Conservation (phyloP, 2,888 invertebrate species). For the Galerucella pusilla region DNA sequence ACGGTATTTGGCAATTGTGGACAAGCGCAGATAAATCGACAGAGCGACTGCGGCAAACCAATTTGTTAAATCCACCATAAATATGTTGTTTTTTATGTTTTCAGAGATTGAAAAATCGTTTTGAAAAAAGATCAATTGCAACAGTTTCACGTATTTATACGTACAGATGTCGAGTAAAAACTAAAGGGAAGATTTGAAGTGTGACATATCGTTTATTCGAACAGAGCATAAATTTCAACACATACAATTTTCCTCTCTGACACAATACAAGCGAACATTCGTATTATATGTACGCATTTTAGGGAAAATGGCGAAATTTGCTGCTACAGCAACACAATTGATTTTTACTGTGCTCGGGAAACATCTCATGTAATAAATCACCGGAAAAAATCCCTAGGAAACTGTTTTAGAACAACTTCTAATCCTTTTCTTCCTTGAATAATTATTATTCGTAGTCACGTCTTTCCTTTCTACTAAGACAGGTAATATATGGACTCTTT, state of each 20-base stretch:
- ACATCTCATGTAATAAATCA: constrained; percentile 40
- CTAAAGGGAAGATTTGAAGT: neutral
- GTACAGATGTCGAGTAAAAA: neutral
- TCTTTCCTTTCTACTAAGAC: constrained; percentile 36
- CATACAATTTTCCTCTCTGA: constrained; percentile 3
- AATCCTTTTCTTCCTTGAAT: constrained; percentile 44
- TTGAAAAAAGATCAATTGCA: neutral
- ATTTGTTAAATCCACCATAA: too few species aligned
- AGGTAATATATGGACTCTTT: constrained; percentile 35
- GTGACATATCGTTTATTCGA: neutral
- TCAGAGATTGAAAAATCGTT: neutral
- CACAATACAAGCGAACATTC: neutral
- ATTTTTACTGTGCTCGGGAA: constrained; percentile 33
- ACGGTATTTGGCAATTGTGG: too few species aligned
- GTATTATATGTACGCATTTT: constrained; percentile 1
- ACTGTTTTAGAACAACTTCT: constrained; percentile 45
- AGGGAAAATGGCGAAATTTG: neutral
- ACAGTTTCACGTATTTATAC: neutral
- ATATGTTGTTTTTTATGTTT: too few species aligned
- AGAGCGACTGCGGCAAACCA: too few species aligned
- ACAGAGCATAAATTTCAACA: neutral
- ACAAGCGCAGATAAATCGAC: too few species aligned
- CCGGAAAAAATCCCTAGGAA: constrained; percentile 39
- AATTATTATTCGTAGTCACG: constrained; percentile 54
- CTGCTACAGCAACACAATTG: constrained; percentile 19